Conservation (phyloP, 2,113 vertebrate genomes). For the Ptilonorhynchus violaceus region DNA sequence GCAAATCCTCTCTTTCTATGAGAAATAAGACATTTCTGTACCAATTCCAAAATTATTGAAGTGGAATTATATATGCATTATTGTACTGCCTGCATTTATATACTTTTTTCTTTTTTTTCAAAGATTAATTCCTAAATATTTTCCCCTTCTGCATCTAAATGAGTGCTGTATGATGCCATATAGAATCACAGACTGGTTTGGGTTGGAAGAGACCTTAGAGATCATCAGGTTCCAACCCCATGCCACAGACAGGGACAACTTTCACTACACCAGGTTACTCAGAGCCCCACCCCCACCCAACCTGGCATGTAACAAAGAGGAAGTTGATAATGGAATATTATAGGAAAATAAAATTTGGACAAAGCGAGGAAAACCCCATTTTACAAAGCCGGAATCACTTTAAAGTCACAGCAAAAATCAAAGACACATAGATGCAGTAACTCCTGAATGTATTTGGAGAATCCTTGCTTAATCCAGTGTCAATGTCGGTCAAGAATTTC, state of each 20-base stretch:
- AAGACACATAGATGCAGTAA: background rate
- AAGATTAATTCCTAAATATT: background rate
- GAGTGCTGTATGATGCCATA: background rate
- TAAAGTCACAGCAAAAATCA: background rate
- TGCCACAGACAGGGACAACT: background rate
- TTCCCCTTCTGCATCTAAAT: background rate
- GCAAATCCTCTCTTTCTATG: background rate
- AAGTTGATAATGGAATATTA: background rate
- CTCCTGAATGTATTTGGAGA: background rate
- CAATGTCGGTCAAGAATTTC: background rate
- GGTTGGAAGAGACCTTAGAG: background rate
- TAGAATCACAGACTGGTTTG: background rate
- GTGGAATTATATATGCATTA: background rate
- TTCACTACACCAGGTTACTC: background rate
- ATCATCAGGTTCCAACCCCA: background rate
- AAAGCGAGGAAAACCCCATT: background rate
- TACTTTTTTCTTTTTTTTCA: background rate
- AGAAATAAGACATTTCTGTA: background rate
- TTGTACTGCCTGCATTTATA: background rate
- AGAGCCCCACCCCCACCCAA: background rate
- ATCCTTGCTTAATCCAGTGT: background rate
- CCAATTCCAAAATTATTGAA: background rate
- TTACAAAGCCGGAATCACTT: background rate
- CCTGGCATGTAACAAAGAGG: background rate
- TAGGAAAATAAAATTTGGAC: background rate